Evolutionary conservation across 2,888 invertebrate genomes (phyloP).

Genomic region (Zaprionus obscuricornis): DNA sequence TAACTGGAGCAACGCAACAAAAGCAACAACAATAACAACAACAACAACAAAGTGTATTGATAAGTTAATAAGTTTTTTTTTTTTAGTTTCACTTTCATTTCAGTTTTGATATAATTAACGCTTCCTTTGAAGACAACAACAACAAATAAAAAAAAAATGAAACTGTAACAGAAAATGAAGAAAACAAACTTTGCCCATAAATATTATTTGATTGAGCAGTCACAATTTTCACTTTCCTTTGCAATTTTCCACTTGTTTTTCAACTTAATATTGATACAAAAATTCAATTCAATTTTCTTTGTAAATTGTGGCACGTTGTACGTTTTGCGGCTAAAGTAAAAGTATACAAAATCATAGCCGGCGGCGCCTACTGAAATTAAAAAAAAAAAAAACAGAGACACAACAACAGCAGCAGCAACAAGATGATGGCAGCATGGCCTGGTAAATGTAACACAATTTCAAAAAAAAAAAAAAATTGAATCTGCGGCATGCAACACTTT

Average conservation of each 20-base stretch:
- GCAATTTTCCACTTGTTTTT: constrained; percentile 39
- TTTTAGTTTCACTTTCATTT: constrained; percentile 60
- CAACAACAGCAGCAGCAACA: constrained; percentile 34
- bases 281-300: no score
- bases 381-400: no score
- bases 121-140: constrained; percentile 57
- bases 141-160: no score
- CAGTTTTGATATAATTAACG: constrained; percentile 62
- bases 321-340: constrained; percentile 49
- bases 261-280: constrained; percentile 54
- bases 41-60: constrained; percentile 40
- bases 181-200: constrained; percentile 35
- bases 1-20: constrained; percentile 19
- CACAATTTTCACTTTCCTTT: constrained; percentile 49
- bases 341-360: constrained; percentile 40
- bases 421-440: constrained; percentile 16
- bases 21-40: neutral
- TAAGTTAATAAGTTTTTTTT: constrained; percentile 25
- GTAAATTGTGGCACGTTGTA: constrained; percentile 39
- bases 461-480: constrained; percentile 48
- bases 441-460: constrained; percentile 58
- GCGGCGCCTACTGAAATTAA: constrained; percentile 45
- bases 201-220: constrained; percentile 31
- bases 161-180: no score
- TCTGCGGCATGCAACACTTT: constrained; percentile 69